These are phyloP conservation scores for Puntigrus tetrazona DNA, from an alignment of 2,113 vertebrate species.

Conservation along the genomic window DNA sequence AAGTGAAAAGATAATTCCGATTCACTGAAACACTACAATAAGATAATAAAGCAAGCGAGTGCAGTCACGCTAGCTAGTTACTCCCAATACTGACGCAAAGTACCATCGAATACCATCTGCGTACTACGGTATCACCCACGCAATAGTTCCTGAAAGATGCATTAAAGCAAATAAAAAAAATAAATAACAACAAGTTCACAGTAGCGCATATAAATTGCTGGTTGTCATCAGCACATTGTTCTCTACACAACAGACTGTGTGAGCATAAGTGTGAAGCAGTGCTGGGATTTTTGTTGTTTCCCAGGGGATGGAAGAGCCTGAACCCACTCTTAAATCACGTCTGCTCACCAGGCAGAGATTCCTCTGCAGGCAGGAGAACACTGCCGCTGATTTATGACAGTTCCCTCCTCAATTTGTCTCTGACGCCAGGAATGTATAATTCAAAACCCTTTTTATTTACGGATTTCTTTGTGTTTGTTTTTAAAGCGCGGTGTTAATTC, in stretches of 20 bases:
- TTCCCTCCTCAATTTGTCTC: constrained; percentile 75
- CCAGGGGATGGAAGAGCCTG: constrained; percentile 47
- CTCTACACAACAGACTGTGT: constrained; percentile 41
- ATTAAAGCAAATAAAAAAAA: too few species aligned
- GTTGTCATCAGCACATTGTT: constrained; percentile 5
- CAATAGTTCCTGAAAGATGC: background rate
- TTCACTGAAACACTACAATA: background rate
- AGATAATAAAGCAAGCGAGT: background rate
- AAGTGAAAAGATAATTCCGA: background rate
- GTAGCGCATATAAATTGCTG: background rate
- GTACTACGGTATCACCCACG: background rate
- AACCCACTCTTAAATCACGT: constrained; percentile 72
- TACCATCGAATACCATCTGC: background rate
- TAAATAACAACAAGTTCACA: too few species aligned
- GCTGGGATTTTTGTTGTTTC: constrained; percentile 47
- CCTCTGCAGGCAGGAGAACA: constrained; percentile 62
- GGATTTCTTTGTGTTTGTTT: constrained; percentile 30
- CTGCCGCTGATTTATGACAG: constrained; percentile 73
- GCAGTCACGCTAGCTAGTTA: background rate
- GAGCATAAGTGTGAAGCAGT: constrained; percentile 18
- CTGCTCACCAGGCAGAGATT: constrained; percentile 70
- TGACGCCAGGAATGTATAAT: constrained; percentile 72
- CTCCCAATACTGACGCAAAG: background rate
- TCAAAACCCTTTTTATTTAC: constrained; percentile 73
- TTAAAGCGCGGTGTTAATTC: constrained; percentile 49